Evolutionary conservation across 2,113 vertebrate genomes (phyloP), one percentile per base, ranked within the genome.

Genomic region (Hippocampus mohnikei): DNA sequence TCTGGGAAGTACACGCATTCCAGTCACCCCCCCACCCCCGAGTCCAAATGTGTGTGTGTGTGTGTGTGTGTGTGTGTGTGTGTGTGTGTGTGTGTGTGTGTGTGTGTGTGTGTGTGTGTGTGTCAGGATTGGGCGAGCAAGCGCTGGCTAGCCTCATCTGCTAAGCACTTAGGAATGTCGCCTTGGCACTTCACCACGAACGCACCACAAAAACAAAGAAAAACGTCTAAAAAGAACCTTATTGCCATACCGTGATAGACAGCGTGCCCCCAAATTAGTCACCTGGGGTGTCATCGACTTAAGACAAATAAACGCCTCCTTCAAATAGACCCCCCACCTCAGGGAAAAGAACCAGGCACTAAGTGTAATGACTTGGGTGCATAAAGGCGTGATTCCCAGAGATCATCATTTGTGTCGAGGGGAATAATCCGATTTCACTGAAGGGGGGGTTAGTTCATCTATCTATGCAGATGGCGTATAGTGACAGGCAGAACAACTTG

Each of bases 111-210:
- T 16, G 56, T 81, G 72, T 72, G 69, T 83, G n/a, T 60, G 58
- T 68, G 52, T 65, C 65, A 66, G 50, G 59, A 61, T 72, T 37
- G 63, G 21, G 16, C 2, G 29, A 55, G 72, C 37, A 46, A 53
- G 40, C 53, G 67, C 52, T 71, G 84, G 77, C 81, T 77, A 70
- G 76, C 71, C 29, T 37, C 20, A 40, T 65, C 83, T 70, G 80
- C 82, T 89, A 87, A 81, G 80, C 46, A 41, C 77, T 46, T 67
- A 74, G 79, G 84, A 90, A 89, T 85, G 79, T 83, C 85, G 77
- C 86, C 76, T 78, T 79, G 84, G 73, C 76, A 55, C 69, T 80
- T 77, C 81, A 70, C 53, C 29, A 42, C 63, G 8, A 37, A 70
- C 37, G 23, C 25, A 16, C 29, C 33, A 48, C 66, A 13, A 41